Base-by-base conservation (phyloP, 1,140 invertebrate genomes). In the Anastrepha obliqua region DNA sequence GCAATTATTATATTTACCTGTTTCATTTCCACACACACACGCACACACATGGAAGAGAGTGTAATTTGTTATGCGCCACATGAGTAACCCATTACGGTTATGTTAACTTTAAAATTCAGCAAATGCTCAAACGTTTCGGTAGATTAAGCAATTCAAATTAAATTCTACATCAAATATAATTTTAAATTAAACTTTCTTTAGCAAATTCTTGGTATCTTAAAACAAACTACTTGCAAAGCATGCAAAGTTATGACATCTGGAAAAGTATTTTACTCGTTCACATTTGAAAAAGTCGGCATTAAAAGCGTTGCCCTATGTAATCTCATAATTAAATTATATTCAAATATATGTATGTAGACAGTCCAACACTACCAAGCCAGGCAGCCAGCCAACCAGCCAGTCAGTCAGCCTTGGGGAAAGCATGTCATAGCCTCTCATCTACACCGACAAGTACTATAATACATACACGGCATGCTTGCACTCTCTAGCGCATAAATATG, bases 401-500 rank as follows among this genome's bases (percentile, higher is more conserved):
- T 47, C 67, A n/a, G 60, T 8, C 17, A 74, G 67, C 67, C 67
- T 74, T 74, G 67, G 67, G 67, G 67, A 74, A 74, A 74, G 42
- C 42, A 74, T 74, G 67, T 74, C 67, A 44, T 74, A 44, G 39
- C 39, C 39, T 20, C 9, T 74, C 42, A 44, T 15, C 67, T 74
- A 42, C 67, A 44, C 67, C 44, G 44, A 42, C 42, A 74, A 74
- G 67, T 74, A 74, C 29, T n/a, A 29, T 1, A 29, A 29, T 29
- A 29, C 29, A 29, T 29, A 29, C 29, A 29, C 1, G 29, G 67
- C 42, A 74, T 47, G 11, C 60, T 74, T 74, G 67, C 44, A 74
- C 67, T 74, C 15, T 74, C 44, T n/a, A 74, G 42, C 42, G 67
- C 42, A 74, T 74, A 74, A 74, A 74, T 74, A 74, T 74, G 39